Percentiles rank a stretch among this genome's conserved stretches.
phyloP scores from a whole-genome alignment of 1,140 invertebrate species.

The Riptortus pedestris region DNA sequence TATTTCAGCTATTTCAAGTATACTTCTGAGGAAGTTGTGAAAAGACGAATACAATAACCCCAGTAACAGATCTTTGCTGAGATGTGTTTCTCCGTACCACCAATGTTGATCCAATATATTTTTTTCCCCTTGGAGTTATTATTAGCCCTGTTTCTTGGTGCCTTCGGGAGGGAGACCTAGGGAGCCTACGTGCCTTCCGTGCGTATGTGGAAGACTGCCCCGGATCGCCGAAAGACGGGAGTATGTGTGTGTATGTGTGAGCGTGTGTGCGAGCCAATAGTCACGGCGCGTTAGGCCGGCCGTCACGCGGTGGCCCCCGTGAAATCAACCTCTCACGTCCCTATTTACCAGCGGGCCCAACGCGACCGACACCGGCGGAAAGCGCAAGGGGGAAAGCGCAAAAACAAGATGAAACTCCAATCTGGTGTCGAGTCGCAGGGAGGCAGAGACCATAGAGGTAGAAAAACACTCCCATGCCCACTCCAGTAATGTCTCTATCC shows the following conservation, averaged over 20 bases:
- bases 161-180: too few species aligned
- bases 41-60: neutral
- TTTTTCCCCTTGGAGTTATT: neutral
- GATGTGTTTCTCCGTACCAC: neutral
- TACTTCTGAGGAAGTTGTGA: neutral
- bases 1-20: neutral
- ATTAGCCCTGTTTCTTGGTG: too few species aligned
- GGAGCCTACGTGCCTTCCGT: neutral
- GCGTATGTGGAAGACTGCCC: neutral
- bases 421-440: too few species aligned
- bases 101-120: neutral
- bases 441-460: too few species aligned
- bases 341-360: too few species aligned
- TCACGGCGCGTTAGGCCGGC: conserved; percentile 19
- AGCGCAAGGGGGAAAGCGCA: conserved; percentile 16
- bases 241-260: neutral
- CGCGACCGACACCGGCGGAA: neutral
- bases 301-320: neutral
- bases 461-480: too few species aligned
- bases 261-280: neutral
- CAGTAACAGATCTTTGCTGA: neutral
- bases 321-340: conserved; percentile 23
- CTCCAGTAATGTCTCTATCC: too few species aligned
- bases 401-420: conserved; percentile 20
- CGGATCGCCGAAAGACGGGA: too few species aligned